Base-by-base conservation (phyloP, 1,140 invertebrate genomes). In the Drosophila pseudoobscura region DNA sequence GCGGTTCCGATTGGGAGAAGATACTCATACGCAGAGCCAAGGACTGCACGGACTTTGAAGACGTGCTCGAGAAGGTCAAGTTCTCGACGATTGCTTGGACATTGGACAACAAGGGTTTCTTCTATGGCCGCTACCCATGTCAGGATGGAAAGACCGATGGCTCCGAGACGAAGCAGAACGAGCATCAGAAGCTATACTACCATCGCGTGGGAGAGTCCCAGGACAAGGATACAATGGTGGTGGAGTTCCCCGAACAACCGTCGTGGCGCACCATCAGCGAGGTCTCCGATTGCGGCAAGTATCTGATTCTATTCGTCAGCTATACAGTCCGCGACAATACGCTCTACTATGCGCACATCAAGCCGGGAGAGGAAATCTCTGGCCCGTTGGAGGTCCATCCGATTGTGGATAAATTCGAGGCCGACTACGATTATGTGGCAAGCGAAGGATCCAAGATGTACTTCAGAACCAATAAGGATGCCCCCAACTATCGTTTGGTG, bases 361-460 rank as follows among this genome's bases (percentile, higher is more conserved):
- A 92, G 91, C 92, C 98, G 31, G 91, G 92, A 73, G 93, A 93
- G 80, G 93, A 94, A 45, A 94, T 96, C 54, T 91, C 78, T n/a
- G 94, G 93, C 13, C 94, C 94, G 84, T 91, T 97, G 8, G 79
- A 93, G 24, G 92, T 97, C 11, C 95, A 93, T 20, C 94, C 95
- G 89, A 93, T 99, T 75, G 94, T 99, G 20, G 94, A 96, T 74
- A 96, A 97, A 91, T 96, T 98, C 91, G 97, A 99, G 92, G 96
- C 97, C 17, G 97, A 99, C 92, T 99, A 98, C 92, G 95, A 98
- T 90, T 99, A 98, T 91, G 93, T 99, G 11, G 97, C 97, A n/a
- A 99, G 99, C 92, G 94, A 96, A 70, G 97, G 95, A 9, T 93
- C 94, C 0, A 93, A 96, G 65, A 96, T 96, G 76, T 95, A 97